A percentile compares a stretch with the other conserved stretches of the same genome.
These are phyloP conservation scores for Drosophila ezoana DNA, from an alignment of 2,888 invertebrate species.

Conservation along the genomic window DNA sequence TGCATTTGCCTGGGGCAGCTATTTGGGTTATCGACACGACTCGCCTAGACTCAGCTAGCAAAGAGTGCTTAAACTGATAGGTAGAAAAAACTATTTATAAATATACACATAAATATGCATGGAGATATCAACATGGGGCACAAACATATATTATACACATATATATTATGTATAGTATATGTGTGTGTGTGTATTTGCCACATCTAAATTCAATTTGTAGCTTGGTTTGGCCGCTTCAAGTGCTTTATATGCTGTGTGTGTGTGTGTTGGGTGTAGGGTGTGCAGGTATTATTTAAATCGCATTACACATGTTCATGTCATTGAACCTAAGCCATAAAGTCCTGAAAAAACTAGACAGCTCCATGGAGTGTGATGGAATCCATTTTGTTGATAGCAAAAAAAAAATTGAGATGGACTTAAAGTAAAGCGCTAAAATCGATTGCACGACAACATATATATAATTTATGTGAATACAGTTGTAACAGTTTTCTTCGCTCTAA, in stretches of 20 bases:
- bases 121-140: constrained; percentile 1
- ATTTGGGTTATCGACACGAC: constrained; percentile 69
- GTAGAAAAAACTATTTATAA: not conserved
- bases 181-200: not conserved
- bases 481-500: too few relatives aligned
- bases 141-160: not conserved
- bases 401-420: constrained; percentile 3
- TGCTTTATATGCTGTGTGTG: constrained; percentile 1
- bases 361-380: constrained; percentile 9
- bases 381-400: constrained; percentile 8
- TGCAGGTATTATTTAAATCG: not conserved
- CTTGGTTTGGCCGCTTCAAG: constrained; percentile 2
- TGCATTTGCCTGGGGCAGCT: constrained; percentile 51
- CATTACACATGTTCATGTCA: constrained; percentile 23
- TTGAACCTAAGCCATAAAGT: constrained; percentile 29
- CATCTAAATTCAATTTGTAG: constrained; percentile 17
- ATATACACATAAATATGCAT: not conserved
- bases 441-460: too few relatives aligned
- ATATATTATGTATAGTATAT: too few relatives aligned
- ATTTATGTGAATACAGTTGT: too few relatives aligned
- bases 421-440: not conserved
- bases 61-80: constrained; percentile 7
- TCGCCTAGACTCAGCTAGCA: constrained; percentile 1
- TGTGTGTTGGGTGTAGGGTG: not conserved
- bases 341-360: constrained; percentile 1